phyloP scores from a whole-genome alignment of 2,113 vertebrate genomes.

The Tricholaema leucomelas region DNA sequence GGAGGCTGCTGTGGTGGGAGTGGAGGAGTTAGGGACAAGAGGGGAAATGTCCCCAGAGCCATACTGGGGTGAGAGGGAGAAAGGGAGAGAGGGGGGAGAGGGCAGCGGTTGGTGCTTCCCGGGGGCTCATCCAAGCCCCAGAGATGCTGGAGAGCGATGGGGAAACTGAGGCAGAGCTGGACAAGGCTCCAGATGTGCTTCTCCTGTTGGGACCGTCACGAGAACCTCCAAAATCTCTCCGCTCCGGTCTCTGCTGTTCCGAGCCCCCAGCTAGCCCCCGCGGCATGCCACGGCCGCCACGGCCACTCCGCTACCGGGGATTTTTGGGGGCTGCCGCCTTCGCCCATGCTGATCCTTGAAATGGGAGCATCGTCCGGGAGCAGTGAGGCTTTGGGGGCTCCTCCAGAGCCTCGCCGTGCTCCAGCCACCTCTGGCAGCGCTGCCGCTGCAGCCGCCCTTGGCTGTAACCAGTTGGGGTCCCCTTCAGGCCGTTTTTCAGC shows the following conservation, averaged over 20 bases:
- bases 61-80: fast-evolving
- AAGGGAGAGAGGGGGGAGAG: background rate
- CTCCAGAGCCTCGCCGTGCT: background rate
- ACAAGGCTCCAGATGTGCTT: background rate
- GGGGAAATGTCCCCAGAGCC: background rate
- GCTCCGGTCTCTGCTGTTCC: fast-evolving
- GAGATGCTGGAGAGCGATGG: fast-evolving
- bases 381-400: background rate
- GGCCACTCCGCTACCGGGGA: background rate
- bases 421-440: background rate
- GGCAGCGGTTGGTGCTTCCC: background rate
- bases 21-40: background rate
- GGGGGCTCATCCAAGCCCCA: fast-evolving
- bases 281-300: background rate
- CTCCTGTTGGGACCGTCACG: fast-evolving
- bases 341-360: fast-evolving
- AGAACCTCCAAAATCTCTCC: background rate
- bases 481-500: background rate
- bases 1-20: background rate
- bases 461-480: constrained; percentile 6
- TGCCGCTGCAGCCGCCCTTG: background rate
- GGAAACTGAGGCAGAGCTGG: background rate
- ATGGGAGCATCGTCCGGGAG: background rate
- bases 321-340: fast-evolving
- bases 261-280: fast-evolving